phyloP scores from a whole-genome alignment of 2,113 vertebrate species.

The Choloepus hoffmanni region DNA sequence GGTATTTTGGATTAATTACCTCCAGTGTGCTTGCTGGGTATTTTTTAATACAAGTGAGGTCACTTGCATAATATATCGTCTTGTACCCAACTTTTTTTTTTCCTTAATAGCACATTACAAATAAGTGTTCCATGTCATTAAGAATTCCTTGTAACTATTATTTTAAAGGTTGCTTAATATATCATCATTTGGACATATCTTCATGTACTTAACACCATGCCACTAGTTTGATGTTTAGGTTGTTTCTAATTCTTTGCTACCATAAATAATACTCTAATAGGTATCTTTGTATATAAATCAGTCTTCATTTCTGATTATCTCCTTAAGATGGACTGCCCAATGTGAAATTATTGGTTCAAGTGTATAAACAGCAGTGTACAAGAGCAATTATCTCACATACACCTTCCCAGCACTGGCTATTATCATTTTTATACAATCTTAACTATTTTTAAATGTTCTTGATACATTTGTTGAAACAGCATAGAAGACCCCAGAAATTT shows the following conservation, averaged over 20 bases:
- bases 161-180: constrained; percentile 16
- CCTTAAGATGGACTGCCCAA: neutral
- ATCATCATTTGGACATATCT: neutral
- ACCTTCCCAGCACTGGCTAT: neutral
- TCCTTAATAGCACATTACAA: neutral
- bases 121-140: neutral
- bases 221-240: neutral
- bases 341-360: neutral
- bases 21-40: neutral
- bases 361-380: neutral
- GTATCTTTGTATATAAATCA: neutral
- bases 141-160: neutral
- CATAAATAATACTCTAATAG: neutral
- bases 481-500: neutral
- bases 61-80: neutral
- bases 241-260: neutral
- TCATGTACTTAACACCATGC: neutral
- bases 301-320: constrained; percentile 9
- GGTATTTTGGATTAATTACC: neutral
- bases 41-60: neutral
- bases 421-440: neutral
- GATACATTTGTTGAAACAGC: neutral
- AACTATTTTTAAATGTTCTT: neutral
- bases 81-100: neutral
- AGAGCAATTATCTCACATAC: neutral